Conservation (phyloP, 2,113 vertebrate species). For the Calonectris borealis region DNA sequence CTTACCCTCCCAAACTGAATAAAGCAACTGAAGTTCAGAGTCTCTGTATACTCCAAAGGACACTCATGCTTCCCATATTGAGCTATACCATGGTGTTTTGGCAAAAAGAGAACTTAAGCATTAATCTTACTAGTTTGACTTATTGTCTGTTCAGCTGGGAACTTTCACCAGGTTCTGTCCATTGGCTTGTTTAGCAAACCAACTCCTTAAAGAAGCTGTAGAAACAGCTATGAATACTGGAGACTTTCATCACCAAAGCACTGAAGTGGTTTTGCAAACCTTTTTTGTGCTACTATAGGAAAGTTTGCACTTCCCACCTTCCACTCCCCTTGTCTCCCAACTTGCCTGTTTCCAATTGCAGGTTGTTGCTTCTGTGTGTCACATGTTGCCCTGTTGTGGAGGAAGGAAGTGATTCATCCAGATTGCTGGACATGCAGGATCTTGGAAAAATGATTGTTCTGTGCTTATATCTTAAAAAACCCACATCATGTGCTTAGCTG, state of each 20-base stretch:
- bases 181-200: fast-evolving
- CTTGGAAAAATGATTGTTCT: not conserved
- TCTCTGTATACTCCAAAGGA: not conserved
- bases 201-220: not conserved
- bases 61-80: fast-evolving
- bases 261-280: not conserved
- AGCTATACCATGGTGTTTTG: not conserved
- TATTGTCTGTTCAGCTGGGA: fast-evolving
- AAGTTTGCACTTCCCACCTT: not conserved
- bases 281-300: not conserved
- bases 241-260: not conserved
- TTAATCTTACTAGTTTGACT: not conserved
- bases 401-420: not conserved
- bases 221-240: not conserved
- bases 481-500: not conserved
- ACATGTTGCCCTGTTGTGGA: not conserved
- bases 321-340: not conserved
- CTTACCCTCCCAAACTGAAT: not conserved
- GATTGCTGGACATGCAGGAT: not conserved
- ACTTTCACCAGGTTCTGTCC: not conserved
- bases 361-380: not conserved
- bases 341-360: not conserved
- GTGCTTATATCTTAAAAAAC: not conserved
- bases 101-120: not conserved
- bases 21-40: not conserved